A percentile compares a stretch with the other conserved stretches of the same genome.
Evolutionary conservation across 2,888 invertebrate genomes (phyloP).

Genomic region (Drosophila buzzatii): DNA sequence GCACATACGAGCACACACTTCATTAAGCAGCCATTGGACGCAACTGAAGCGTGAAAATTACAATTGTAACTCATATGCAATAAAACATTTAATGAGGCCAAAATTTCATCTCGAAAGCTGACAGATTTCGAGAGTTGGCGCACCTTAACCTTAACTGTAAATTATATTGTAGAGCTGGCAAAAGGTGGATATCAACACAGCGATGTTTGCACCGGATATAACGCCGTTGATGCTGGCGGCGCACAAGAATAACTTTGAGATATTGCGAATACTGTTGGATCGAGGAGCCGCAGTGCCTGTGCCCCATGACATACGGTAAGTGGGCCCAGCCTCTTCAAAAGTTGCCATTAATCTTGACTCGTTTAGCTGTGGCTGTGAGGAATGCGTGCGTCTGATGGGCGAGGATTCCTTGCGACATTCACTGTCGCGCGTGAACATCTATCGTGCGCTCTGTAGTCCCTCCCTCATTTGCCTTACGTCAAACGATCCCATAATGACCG

Average conservation of each 20-base stretch:
- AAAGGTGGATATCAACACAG: slow-evolving; percentile 92
- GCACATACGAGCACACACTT: slow-evolving; percentile 75
- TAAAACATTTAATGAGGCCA: slow-evolving; percentile 63
- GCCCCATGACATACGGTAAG: slow-evolving; percentile 92
- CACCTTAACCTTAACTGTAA: slow-evolving; percentile 16
- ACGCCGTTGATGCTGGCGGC: slow-evolving; percentile 97
- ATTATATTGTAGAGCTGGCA: slow-evolving; percentile 92
- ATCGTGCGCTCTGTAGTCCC: slow-evolving; percentile 95
- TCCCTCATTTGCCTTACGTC: slow-evolving; percentile 97
- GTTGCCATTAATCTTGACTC: neutral
- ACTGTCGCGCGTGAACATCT: slow-evolving; percentile 95
- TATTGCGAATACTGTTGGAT: slow-evolving; percentile 96
- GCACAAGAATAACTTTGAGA: slow-evolving; percentile 98
- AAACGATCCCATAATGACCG: slow-evolving; percentile 96
- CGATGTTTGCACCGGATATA: slow-evolving; percentile 96
- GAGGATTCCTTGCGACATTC: slow-evolving; percentile 93
- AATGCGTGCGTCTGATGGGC: slow-evolving; percentile 91
- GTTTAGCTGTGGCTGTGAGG: slow-evolving; percentile 93
- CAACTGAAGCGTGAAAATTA: slow-evolving; percentile 77
- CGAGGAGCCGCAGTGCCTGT: slow-evolving; percentile 96
- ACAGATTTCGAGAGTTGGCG: neutral
- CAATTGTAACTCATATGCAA: slow-evolving; percentile 77
- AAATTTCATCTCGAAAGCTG: slow-evolving; percentile 12
- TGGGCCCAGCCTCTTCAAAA: slow-evolving; percentile 74
- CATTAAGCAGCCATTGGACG: slow-evolving; percentile 76